phyloP scores from a whole-genome alignment of 2,888 invertebrate species.

The Caenorhabditis angaria region DNA sequence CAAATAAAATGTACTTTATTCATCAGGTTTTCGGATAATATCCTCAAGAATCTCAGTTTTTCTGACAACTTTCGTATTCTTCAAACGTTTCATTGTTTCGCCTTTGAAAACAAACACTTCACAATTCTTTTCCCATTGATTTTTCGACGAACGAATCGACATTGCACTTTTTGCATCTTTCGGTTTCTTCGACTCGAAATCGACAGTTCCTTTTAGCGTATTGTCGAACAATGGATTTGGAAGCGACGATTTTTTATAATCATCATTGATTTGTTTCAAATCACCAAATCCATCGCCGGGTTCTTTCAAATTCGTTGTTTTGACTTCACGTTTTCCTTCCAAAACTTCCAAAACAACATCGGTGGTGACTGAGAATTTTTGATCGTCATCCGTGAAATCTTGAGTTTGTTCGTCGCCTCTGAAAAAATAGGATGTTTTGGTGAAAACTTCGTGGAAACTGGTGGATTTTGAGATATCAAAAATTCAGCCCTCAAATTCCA shows the following conservation, averaged over 20 bases:
- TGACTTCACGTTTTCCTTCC: background rate
- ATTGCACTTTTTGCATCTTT: background rate
- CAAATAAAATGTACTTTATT: no score
- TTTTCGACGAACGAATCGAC: background rate
- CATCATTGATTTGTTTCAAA: background rate
- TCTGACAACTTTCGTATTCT: background rate
- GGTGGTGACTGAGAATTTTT: constrained; percentile 1
- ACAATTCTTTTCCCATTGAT: background rate
- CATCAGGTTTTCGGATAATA: background rate
- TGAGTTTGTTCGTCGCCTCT: background rate
- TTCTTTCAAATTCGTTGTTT: background rate
- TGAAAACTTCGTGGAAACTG: no score
- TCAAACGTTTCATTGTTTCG: background rate
- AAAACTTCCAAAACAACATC: constrained; percentile 8
- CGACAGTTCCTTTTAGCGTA: background rate
- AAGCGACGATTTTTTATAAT: background rate
- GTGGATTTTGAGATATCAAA: no score
- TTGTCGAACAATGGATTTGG: background rate
- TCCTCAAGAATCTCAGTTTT: constrained; percentile 3
- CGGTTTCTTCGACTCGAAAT: constrained; percentile 1
- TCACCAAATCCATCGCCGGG: background rate
- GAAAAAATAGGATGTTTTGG: no score
- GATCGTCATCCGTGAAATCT: background rate
- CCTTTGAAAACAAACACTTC: constrained; percentile 6
- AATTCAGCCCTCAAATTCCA: no score